A percentile compares a stretch with the other conserved stretches of the same genome.
Conservation (phyloP, 2,113 vertebrate genomes). For the Zosterops japonicus region DNA sequence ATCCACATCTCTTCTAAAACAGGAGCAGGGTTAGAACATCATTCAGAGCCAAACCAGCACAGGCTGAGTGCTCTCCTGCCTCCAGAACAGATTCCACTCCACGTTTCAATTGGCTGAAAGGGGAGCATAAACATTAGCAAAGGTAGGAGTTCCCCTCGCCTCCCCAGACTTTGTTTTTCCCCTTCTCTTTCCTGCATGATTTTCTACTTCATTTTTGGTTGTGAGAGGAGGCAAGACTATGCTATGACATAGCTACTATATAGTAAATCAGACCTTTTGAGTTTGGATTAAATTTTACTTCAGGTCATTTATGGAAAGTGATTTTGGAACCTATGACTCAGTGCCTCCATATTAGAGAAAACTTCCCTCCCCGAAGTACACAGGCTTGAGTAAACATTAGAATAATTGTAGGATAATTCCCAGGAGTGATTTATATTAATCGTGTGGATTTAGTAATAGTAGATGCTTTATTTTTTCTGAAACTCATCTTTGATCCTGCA, state of each 20-base stretch:
- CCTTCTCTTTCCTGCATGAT: not conserved
- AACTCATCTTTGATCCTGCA: not conserved
- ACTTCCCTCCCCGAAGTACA: not conserved
- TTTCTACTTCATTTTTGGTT: not conserved
- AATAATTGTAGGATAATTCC: not conserved
- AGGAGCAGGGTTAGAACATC: not conserved
- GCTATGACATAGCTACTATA: not conserved
- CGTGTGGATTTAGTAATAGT: not conserved
- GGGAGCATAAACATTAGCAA: not conserved
- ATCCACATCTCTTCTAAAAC: not conserved
- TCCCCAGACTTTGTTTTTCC: fast-evolving
- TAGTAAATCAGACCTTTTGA: not conserved
- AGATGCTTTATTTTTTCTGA: not conserved
- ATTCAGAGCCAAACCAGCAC: not conserved
- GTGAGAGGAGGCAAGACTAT: not conserved
- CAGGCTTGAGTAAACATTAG: not conserved
- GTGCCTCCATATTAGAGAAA: not conserved
- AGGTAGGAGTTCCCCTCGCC: fast-evolving
- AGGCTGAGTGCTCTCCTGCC: not conserved
- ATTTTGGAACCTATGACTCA: constrained; percentile 26
- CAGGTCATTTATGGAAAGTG: not conserved
- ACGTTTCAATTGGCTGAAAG: not conserved
- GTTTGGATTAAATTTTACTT: not conserved
- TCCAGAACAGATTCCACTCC: not conserved
- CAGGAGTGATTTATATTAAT: constrained; percentile 22